phyloP scores from a whole-genome alignment of 2,888 invertebrate genomes.

The Caenorhabditis drosophilae region DNA sequence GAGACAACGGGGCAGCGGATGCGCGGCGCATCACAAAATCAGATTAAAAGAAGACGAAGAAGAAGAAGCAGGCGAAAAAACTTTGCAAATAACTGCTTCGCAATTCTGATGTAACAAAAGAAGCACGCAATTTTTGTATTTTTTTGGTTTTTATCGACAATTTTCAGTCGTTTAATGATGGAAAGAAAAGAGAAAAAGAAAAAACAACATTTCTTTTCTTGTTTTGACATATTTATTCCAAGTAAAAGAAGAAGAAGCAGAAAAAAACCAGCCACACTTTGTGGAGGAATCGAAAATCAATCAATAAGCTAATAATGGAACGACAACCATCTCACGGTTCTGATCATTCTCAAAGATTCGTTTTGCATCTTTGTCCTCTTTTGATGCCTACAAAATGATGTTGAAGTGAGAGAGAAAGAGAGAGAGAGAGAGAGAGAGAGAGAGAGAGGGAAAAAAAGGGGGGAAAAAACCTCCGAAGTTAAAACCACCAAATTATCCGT shows the following conservation, averaged over 20 bases:
- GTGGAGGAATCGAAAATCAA: too few species aligned
- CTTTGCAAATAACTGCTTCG: too few species aligned
- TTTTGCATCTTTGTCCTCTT: conserved; percentile 12
- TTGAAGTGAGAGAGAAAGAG: too few species aligned
- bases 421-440: too few species aligned
- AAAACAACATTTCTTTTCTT: not conserved
- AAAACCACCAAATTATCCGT: conserved; percentile 31
- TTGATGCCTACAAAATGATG: not conserved
- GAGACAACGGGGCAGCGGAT: too few species aligned
- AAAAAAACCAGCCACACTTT: not conserved
- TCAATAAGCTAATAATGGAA: conserved; percentile 22
- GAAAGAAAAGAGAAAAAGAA: not conserved
- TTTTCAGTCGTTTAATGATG: not conserved
- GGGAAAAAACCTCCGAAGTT: conserved; percentile 16
- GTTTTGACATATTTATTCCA: not conserved
- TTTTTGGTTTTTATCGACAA: not conserved
- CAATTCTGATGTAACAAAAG: too few species aligned
- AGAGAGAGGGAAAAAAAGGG: too few species aligned
- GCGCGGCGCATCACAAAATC: too few species aligned
- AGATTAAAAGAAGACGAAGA: too few species aligned
- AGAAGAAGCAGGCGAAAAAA: too few species aligned
- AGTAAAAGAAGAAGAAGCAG: not conserved
- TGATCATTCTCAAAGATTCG: conserved; percentile 18
- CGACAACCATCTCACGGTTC: conserved; percentile 19
- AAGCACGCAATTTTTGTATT: too few species aligned